Conservation (phyloP, 2,888 invertebrate genomes). For the Margaritifera margaritifera region DNA sequence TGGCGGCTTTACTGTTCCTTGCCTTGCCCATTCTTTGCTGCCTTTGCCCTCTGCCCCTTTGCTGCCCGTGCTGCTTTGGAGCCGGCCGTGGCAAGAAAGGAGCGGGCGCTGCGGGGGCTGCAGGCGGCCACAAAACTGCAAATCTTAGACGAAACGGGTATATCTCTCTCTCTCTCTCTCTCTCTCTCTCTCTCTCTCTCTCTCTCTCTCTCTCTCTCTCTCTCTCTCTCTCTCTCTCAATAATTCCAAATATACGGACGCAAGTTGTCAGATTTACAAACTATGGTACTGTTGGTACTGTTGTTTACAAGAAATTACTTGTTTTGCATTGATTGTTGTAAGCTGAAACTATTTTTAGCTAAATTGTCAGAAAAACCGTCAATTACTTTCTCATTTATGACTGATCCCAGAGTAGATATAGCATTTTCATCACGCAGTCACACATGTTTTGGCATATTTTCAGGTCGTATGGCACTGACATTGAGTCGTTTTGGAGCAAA, state of each 20-base stretch:
- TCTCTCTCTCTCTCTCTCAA: not conserved
- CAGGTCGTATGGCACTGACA: constrained; percentile 31
- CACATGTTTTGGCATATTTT: not conserved
- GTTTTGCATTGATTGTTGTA: too few species aligned
- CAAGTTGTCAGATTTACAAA: too few species aligned
- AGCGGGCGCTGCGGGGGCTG: constrained; percentile 16
- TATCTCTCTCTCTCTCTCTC: not conserved
- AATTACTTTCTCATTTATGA: too few species aligned
- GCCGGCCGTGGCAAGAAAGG: constrained; percentile 26
- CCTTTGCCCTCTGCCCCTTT: constrained; percentile 39
- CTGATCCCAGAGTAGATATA: too few species aligned
- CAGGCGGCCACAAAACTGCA: constrained; percentile 23
- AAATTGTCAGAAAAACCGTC: too few species aligned
- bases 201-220: constrained; percentile 12
- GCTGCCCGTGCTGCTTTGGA: constrained; percentile 20
- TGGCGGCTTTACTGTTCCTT: constrained; percentile 45
- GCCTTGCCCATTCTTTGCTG: constrained; percentile 47
- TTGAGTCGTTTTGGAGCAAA: constrained; percentile 45
- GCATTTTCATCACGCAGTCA: too few species aligned
- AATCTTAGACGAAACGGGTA: constrained; percentile 29
- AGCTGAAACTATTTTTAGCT: too few species aligned
- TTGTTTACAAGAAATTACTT: too few species aligned
- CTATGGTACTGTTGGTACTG: too few species aligned
- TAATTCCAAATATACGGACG: too few species aligned
- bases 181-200: too few species aligned